Evolutionary conservation across 1,140 invertebrate genomes (phyloP).

Genomic region (Cherax destructor): DNA sequence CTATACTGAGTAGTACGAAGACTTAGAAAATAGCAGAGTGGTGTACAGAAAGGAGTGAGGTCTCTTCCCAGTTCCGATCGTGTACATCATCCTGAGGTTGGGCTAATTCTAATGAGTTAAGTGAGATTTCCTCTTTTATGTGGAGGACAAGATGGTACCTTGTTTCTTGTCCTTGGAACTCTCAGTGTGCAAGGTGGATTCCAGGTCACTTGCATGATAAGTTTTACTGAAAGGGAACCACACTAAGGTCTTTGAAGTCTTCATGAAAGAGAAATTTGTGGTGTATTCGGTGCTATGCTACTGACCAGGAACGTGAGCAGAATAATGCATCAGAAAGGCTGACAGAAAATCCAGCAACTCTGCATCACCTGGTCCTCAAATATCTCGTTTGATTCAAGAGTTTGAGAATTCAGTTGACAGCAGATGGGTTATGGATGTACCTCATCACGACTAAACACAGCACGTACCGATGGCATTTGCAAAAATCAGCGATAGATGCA

Average conservation of each 20-base stretch:
- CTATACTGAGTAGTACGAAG: too few species aligned
- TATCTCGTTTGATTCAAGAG: constrained; percentile 67
- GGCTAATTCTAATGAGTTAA: too few species aligned
- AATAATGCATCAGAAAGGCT: constrained; percentile 66
- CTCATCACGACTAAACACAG: constrained; percentile 22
- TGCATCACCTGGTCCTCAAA: constrained; percentile 70
- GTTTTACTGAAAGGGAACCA: constrained; percentile 47
- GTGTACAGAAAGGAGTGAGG: too few species aligned
- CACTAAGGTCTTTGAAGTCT: not conserved
- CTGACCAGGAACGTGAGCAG: constrained; percentile 42
- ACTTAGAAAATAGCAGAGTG: too few species aligned
- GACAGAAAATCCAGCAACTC: constrained; percentile 72
- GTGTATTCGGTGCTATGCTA: constrained; percentile 49
- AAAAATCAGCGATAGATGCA: not conserved
- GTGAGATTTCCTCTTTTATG: too few species aligned
- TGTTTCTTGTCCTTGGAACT: too few species aligned
- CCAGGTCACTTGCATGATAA: constrained; percentile 16
- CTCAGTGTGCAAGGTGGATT: constrained; percentile 68
- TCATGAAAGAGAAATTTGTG: constrained; percentile 6
- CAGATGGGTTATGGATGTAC: constrained; percentile 2
- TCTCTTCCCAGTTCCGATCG: too few species aligned
- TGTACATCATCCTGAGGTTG: too few species aligned
- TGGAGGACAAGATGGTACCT: too few species aligned
- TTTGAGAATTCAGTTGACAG: constrained; percentile 53
- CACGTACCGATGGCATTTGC: constrained; percentile 42